These are phyloP conservation scores for Phylloscopus collybita DNA, from an alignment of 2,797 vertebrate genomes.

Conservation along the genomic window DNA sequence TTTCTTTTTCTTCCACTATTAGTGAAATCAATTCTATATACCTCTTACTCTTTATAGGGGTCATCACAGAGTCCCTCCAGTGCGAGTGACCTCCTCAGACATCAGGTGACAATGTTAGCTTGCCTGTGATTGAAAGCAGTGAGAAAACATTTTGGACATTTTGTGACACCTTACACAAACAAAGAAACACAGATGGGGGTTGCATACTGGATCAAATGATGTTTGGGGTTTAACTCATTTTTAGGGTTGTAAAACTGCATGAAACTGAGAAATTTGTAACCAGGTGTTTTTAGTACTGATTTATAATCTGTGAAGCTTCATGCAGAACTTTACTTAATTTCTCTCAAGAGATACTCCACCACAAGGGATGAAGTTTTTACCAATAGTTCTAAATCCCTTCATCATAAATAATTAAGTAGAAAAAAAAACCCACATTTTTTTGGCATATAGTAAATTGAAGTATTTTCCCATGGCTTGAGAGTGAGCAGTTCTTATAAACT, in stretches of 20 bases:
- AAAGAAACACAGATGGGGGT: neutral
- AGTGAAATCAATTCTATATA: neutral
- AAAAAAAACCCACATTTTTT: neutral
- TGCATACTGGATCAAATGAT: neutral
- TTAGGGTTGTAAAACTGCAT: neutral
- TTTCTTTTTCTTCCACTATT: neutral
- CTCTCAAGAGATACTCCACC: neutral
- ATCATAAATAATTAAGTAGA: neutral
- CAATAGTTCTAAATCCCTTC: neutral
- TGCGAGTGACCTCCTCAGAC: neutral
- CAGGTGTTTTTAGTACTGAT: neutral
- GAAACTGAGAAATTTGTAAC: neutral
- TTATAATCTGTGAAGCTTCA: neutral
- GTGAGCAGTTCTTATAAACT: slow-evolving; percentile 59
- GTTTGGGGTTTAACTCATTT: neutral
- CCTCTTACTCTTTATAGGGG: neutral
- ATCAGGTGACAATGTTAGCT: neutral
- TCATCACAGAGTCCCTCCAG: neutral
- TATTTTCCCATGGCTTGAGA: slow-evolving; percentile 66
- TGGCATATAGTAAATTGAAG: slow-evolving; percentile 64
- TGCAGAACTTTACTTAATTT: neutral
- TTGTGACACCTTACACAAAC: neutral
- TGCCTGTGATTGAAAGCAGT: neutral
- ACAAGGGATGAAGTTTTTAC: neutral
- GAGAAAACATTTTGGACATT: neutral